Conservation (phyloP, 2,888 invertebrate species). For the Cerastoderma edule region DNA sequence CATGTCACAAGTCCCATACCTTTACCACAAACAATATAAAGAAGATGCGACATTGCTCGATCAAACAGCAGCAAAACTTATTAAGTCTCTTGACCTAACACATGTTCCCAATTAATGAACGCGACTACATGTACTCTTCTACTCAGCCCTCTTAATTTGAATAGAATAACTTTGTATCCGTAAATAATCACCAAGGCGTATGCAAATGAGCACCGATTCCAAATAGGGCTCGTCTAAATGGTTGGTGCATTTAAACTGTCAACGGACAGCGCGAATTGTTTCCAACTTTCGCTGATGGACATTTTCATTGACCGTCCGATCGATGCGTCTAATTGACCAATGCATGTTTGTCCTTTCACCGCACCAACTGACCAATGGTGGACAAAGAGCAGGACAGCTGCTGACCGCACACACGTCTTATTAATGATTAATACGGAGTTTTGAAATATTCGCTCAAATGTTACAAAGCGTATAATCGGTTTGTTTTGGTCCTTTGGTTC, state of each 20-base stretch:
- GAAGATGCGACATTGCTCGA: too few species aligned
- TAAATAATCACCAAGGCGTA: neutral
- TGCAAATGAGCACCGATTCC: constrained; percentile 4
- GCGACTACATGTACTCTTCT: too few species aligned
- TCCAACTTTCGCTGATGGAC: neutral
- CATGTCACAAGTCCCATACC: too few species aligned
- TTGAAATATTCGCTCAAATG: too few species aligned
- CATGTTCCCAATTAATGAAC: too few species aligned
- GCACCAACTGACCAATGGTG: constrained; percentile 19
- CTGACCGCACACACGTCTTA: constrained; percentile 8
- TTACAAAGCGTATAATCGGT: too few species aligned
- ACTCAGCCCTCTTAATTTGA: too few species aligned
- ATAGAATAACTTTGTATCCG: neutral
- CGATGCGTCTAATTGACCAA: constrained; percentile 20
- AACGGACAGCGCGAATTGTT: neutral
- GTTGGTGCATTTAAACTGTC: constrained; percentile 10
- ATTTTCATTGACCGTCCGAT: constrained; percentile 9
- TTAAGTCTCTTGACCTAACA: too few species aligned
- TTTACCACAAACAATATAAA: too few species aligned
- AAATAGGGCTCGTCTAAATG: neutral
- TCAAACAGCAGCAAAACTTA: too few species aligned
- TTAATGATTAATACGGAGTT: constrained; percentile 20
- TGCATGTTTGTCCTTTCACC: constrained; percentile 24
- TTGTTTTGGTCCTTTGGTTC: too few species aligned
- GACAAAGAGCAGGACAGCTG: constrained; percentile 18